Percentiles rank a stretch among this genome's conserved stretches.
phyloP scores from a whole-genome alignment of 2,797 vertebrate species.

The Mionectes olivaceus region DNA sequence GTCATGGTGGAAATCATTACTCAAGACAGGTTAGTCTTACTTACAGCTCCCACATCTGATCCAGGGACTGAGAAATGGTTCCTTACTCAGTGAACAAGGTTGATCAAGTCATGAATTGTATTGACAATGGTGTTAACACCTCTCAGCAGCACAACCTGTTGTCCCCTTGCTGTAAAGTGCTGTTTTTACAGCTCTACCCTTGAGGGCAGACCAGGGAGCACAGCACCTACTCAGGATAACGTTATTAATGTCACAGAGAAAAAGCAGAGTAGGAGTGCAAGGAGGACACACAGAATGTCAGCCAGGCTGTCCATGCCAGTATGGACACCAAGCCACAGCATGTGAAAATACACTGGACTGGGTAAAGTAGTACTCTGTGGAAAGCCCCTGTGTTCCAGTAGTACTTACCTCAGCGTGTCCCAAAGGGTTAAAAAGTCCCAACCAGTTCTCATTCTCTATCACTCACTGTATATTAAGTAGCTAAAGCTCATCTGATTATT shows the following conservation, averaged over 20 bases:
- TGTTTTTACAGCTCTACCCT: neutral
- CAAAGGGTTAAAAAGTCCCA: neutral
- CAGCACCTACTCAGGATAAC: neutral
- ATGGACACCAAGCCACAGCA: neutral
- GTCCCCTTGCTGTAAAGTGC: neutral
- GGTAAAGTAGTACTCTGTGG: neutral
- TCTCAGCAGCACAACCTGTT: neutral
- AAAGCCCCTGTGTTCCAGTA: neutral
- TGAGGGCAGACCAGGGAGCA: neutral
- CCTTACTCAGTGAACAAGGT: neutral
- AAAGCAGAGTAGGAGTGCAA: neutral
- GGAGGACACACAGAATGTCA: neutral
- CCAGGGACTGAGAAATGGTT: neutral
- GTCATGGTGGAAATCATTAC: neutral
- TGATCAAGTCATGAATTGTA: slow-evolving; percentile 20
- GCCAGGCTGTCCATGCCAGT: neutral
- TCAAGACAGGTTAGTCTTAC: neutral
- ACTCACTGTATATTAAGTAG: neutral
- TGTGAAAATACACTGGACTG: neutral
- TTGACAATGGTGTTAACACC: neutral
- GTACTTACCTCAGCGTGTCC: neutral
- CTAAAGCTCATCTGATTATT: neutral
- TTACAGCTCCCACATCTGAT: neutral
- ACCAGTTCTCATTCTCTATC: neutral
- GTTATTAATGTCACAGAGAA: neutral